phyloP scores from a whole-genome alignment of 2,113 vertebrate species.

The Notothenia rossii region DNA sequence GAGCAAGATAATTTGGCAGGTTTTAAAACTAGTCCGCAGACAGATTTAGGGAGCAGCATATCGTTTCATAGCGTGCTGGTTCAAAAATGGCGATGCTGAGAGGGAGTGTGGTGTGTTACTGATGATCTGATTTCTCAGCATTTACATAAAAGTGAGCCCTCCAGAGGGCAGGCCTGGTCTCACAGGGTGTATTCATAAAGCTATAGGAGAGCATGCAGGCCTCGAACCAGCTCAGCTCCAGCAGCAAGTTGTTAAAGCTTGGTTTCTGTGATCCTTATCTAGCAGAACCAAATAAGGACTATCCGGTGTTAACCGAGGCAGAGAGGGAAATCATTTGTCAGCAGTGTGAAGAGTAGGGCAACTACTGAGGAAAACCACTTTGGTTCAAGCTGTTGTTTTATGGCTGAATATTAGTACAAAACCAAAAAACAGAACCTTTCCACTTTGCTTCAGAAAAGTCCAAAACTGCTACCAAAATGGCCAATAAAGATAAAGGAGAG shows the following conservation, averaged over 20 bases:
- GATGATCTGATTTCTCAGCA: constrained; percentile 39
- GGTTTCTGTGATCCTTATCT: constrained; percentile 66
- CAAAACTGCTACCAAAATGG: constrained; percentile 78
- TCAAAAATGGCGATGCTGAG: constrained; percentile 25
- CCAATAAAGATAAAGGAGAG: constrained; percentile 55
- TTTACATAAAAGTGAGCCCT: constrained; percentile 61
- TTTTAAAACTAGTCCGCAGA: constrained; percentile 40
- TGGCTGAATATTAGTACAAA: constrained; percentile 89
- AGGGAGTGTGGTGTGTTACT: constrained; percentile 14
- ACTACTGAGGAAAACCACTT: constrained; percentile 98
- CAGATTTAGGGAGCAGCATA: constrained; percentile 48
- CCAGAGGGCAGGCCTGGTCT: constrained; percentile 45
- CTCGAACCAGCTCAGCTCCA: constrained; percentile 56
- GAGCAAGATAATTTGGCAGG: constrained; percentile 44
- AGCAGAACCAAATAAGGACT: constrained; percentile 64
- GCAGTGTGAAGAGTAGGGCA: constrained; percentile 92
- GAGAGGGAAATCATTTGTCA: constrained; percentile 86
- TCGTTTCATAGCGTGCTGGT: constrained; percentile 46
- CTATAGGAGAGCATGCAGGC: constrained; percentile 70
- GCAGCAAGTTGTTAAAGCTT: constrained; percentile 76
- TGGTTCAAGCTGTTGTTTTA: constrained; percentile 99
- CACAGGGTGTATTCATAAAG: constrained; percentile 72
- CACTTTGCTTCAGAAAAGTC: constrained; percentile 85
- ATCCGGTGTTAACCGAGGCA: constrained; percentile 83
- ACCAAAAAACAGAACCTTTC: constrained; percentile 66